Conservation (phyloP, 2,888 invertebrate species). For the Pandemis heparana region DNA sequence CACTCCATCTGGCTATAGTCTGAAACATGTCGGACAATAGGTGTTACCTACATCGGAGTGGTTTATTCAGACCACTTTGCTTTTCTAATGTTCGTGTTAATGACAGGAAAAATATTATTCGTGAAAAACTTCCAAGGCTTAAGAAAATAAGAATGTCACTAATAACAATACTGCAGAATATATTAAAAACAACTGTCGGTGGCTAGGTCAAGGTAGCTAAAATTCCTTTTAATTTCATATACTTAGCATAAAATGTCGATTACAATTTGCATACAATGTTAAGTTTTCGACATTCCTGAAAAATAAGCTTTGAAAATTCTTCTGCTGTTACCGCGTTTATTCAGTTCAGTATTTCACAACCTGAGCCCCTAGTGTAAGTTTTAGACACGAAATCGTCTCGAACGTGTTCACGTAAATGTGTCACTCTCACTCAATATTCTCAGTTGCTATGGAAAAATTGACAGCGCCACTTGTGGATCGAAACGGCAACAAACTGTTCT, state of each 20-base stretch:
- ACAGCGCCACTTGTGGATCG: too few relatives aligned
- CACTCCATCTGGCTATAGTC: not conserved
- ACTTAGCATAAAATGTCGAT: not conserved
- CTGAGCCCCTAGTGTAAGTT: too few relatives aligned
- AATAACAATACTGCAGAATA: not conserved
- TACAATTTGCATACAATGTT: not conserved
- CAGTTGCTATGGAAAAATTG: too few relatives aligned
- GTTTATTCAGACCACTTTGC: not conserved
- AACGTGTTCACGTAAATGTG: too few relatives aligned
- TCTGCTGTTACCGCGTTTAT: too few relatives aligned
- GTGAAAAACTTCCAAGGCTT: not conserved
- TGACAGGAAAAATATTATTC: not conserved
- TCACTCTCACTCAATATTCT: too few relatives aligned
- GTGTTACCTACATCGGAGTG: not conserved
- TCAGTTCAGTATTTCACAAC: too few relatives aligned
- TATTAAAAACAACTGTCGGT: not conserved
- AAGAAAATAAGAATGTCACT: not conserved
- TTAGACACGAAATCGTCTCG: too few relatives aligned
- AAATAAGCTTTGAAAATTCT: not conserved
- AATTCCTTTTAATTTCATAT: not conserved
- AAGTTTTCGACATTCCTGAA: not conserved
- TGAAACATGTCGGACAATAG: not conserved
- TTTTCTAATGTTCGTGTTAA: not conserved
- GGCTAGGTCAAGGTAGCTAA: not conserved
- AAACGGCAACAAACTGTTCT: too few relatives aligned